Evolutionary conservation across 2,113 vertebrate species (phyloP), one percentile per base, ranked within the genome.

Genomic region (Nesogale talazaci): DNA sequence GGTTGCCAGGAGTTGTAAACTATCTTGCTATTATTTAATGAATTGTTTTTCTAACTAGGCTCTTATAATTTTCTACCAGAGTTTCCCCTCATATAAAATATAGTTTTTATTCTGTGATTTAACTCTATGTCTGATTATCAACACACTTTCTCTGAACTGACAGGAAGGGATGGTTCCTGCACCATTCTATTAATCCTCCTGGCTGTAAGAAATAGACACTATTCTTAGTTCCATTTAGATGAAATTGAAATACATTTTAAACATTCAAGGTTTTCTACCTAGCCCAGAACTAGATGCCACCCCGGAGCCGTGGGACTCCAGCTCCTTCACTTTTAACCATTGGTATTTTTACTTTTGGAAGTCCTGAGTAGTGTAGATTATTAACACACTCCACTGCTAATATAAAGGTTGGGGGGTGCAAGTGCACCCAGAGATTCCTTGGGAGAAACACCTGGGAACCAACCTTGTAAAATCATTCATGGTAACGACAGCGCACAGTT

Each of bases 21-120:
- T 36, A 83, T 29, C 2, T 17, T 17, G 10, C 70, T 40, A 69
- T 36, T 79, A 22, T 31, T 86, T 74, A 46, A 42, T 6, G 82
- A 88, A 91, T 77, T 36, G 40, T 65, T 86, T 91, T n/a, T 89
- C 2, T 59, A 40, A 42, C 40, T 19, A 63, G 42, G 90, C 52
- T 42, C 19, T 86, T 40, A 65, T 5, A 77, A 36, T 77, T 83
- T 91, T 65, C 34, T 74, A 83, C 36, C 75, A 61, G 56, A 75
- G 74, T 92, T 77, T 82, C 27, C 6, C 27, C 7, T 77, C 19
- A 11, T 83, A 75, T 69, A 52, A 86, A 93, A 88, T 67, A 40
- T 23, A 40, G 20, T 23, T 56, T 59, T 7, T 17, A 34, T 22
- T 40, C 36, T 91, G 4, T 59, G 40, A n/a, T 87, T 76, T 52